Conservation (phyloP, 1,140 invertebrate genomes). For the Microvelia longipes region DNA sequence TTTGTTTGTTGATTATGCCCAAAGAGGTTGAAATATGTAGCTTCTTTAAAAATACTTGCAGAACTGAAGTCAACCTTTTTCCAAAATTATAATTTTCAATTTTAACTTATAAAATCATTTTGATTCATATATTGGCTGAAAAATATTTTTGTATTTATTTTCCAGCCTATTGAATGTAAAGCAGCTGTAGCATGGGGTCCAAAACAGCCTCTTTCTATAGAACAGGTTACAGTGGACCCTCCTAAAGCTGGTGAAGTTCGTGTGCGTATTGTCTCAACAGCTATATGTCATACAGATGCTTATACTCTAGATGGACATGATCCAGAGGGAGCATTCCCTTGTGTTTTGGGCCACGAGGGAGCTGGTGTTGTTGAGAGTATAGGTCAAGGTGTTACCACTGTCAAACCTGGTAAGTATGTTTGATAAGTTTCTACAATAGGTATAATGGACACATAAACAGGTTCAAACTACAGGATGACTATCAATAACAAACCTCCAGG, state of each 20-base stretch:
- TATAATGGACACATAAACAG: no score
- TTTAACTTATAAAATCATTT: no score
- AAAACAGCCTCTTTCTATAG: conserved; percentile 69
- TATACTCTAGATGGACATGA: conserved; percentile 86
- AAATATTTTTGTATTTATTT: no score
- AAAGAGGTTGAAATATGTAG: no score
- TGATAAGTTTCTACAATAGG: no score
- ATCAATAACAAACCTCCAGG: no score
- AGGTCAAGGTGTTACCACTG: conserved; percentile 78
- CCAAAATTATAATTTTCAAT: no score
- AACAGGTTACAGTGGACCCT: conserved; percentile 86
- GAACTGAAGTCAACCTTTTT: no score
- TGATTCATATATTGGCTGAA: no score
- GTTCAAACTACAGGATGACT: no score
- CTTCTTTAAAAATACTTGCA: no score
- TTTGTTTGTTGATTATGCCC: no score
- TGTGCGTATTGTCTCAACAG: conserved; percentile 65
- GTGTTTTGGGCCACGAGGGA: conserved; percentile 86
- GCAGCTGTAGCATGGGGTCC: conserved; percentile 85
- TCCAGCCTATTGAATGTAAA: conserved; percentile 65
- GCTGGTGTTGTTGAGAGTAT: conserved; percentile 91
- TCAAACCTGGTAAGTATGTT: conserved; percentile 47
- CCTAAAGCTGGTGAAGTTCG: conserved; percentile 70
- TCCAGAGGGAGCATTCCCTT: conserved; percentile 86
- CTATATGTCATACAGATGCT: conserved; percentile 95